Evolutionary conservation across 2,797 vertebrate species (phyloP).

Genomic region (Leuciscus waleckii): DNA sequence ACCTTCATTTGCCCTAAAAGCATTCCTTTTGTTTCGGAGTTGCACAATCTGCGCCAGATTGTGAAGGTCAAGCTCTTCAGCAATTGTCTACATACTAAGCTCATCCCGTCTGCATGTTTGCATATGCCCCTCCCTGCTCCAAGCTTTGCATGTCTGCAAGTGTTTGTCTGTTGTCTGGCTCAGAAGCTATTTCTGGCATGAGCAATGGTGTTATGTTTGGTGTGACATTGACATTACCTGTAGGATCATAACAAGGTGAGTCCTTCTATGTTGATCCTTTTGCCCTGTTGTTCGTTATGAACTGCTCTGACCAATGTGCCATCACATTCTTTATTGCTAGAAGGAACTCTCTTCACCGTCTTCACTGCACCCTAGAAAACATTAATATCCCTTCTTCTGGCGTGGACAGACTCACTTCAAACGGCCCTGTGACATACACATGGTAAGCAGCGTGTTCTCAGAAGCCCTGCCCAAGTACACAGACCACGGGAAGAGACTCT

Average conservation of each 20-base stretch:
- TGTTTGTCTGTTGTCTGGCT: constrained; percentile 55
- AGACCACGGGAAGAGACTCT: constrained; percentile 50
- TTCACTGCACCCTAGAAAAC: constrained; percentile 23
- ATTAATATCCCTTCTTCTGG: constrained; percentile 37
- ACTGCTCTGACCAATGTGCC: neutral
- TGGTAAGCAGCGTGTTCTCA: constrained; percentile 52
- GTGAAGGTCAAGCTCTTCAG: constrained; percentile 19
- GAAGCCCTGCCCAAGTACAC: constrained; percentile 52
- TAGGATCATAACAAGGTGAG: constrained; percentile 40
- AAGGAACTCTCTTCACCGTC: constrained; percentile 33
- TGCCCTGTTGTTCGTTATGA: constrained; percentile 22
- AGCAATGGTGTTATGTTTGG: constrained; percentile 37
- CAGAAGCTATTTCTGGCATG: constrained; percentile 50
- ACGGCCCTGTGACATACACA: constrained; percentile 28
- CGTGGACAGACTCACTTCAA: constrained; percentile 32
- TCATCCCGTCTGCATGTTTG: constrained; percentile 43
- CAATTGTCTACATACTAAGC: constrained; percentile 55
- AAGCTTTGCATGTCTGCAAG: constrained; percentile 48
- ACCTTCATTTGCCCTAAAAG: constrained; percentile 18
- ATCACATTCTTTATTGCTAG: constrained; percentile 16
- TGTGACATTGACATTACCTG: constrained; percentile 51
- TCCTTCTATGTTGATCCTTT: constrained; percentile 26
- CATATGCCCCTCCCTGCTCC: constrained; percentile 35
- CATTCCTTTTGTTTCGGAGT: neutral
- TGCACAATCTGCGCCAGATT: neutral